Evolutionary conservation across 2,888 invertebrate genomes (phyloP).

Genomic region (Muschampia plurimacula): DNA sequence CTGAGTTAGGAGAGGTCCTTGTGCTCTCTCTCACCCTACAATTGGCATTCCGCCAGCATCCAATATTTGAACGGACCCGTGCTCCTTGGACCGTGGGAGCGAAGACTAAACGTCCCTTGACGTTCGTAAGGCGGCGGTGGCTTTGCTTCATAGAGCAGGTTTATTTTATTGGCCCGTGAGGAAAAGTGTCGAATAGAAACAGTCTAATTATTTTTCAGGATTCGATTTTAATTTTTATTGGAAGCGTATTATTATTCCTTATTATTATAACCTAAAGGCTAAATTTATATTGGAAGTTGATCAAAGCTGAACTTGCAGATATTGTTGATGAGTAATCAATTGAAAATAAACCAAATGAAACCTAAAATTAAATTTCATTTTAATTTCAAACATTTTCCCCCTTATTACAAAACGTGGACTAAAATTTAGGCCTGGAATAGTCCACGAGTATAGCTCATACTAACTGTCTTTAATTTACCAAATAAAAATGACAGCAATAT

Average conservation of each 20-base stretch:
- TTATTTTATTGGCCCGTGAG: not conserved
- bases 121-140: not conserved
- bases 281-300: too few relatives aligned
- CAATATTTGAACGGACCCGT: conserved; percentile 46
- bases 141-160: not conserved
- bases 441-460: too few relatives aligned
- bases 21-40: conserved; percentile 35
- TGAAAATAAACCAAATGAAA: too few relatives aligned
- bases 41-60: conserved; percentile 49
- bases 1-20: conserved; percentile 28
- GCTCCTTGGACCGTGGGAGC: not conserved
- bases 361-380: too few relatives aligned
- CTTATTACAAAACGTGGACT: too few relatives aligned
- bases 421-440: too few relatives aligned
- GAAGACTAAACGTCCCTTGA: not conserved
- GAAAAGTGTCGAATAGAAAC: not conserved
- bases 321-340: not conserved
- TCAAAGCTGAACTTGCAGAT: too few relatives aligned
- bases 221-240: not conserved
- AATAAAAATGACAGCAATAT: too few relatives aligned
- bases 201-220: too few relatives aligned
- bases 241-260: not conserved
- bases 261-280: too few relatives aligned
- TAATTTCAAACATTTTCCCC: too few relatives aligned
- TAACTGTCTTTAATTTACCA: too few relatives aligned